Evolutionary conservation across 2,797 vertebrate genomes (phyloP), one percentile per base, ranked within the genome.

Genomic region (Pipistrellus pygmaeus): DNA sequence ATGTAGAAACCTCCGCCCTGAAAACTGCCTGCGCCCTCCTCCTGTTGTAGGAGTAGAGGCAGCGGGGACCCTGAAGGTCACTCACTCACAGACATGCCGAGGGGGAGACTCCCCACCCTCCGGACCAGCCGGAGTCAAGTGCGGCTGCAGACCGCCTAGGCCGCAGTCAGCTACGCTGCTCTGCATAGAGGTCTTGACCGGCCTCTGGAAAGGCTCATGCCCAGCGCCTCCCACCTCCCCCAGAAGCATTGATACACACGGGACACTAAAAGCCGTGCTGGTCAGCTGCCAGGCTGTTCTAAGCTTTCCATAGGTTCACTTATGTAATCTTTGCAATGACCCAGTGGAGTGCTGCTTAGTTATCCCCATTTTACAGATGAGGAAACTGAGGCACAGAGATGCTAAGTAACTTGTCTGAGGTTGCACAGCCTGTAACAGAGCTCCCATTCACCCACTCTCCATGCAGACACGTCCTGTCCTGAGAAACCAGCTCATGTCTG

Each of bases 341-440:
- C 4, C 44, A 2, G 4, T 8, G 44, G 62, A 18, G 20, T 10
- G 30, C 18, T 2, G 17, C 38, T 35, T 44, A 30, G 44, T 27
- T 17, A n/a, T 27, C 25, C n/a, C 23, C 46, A 62, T 57, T n/a
- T 51, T 48, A 35, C 46, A 85, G 72, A 64, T 17, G 55, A 57
- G 17, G 21, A 48, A 21, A n/a, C 20, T 3, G 25, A 76, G 68
- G 77, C 41, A 66, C 44, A 55, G 82, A 88, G 83, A 96, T 51
- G 27, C 53, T 66, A 51, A 68, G 76, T 20, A 41, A 86, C 30
- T 57, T 80, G 66, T 23, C 72, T 25, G 38, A 75, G 9, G 51
- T 73, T 81, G 57, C 35, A 18, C 27, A 53, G 64, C 27, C 27
- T 46, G 38, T 13, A 21, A 14, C 30, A 35, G 60, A 68, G 48